Evolutionary conservation across 2,888 invertebrate species (phyloP).

Genomic region (Temnothorax rugatulus): DNA sequence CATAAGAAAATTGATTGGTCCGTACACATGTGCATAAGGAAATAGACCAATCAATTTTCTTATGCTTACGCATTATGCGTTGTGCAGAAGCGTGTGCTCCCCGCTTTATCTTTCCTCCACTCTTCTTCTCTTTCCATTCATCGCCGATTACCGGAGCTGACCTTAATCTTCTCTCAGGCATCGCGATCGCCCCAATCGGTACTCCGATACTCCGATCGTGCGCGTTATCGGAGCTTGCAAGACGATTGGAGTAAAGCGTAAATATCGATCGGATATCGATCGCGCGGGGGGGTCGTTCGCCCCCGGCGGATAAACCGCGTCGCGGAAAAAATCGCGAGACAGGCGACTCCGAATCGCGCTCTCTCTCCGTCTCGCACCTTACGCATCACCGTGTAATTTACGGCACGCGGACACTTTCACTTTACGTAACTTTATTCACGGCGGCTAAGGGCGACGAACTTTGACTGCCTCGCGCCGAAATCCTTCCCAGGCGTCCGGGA

Average conservation of each 20-base stretch:
- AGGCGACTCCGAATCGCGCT: background rate
- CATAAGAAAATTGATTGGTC: too few species aligned
- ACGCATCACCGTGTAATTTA: slow-evolving; percentile 57
- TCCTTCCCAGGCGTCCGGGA: background rate
- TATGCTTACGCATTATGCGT: too few species aligned
- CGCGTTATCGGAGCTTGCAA: background rate
- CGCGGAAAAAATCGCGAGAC: background rate
- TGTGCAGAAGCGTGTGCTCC: too few species aligned
- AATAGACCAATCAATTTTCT: too few species aligned
- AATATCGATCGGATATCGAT: slow-evolving; percentile 21
- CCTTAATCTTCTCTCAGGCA: background rate
- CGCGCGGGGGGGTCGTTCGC: background rate
- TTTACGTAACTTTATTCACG: slow-evolving; percentile 68
- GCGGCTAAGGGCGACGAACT: slow-evolving; percentile 10
- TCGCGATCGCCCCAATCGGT: background rate
- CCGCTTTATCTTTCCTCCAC: too few species aligned
- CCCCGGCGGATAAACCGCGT: background rate
- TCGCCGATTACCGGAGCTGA: background rate
- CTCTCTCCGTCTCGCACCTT: slow-evolving; percentile 8
- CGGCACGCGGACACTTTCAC: slow-evolving; percentile 68
- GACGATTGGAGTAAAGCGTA: background rate
- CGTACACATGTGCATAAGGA: too few species aligned
- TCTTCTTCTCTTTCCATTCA: background rate
- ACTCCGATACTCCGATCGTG: background rate
- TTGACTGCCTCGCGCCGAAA: background rate